These are phyloP conservation scores for Murina feae DNA, from an alignment of 2,113 vertebrate species.

Conservation along the genomic window DNA sequence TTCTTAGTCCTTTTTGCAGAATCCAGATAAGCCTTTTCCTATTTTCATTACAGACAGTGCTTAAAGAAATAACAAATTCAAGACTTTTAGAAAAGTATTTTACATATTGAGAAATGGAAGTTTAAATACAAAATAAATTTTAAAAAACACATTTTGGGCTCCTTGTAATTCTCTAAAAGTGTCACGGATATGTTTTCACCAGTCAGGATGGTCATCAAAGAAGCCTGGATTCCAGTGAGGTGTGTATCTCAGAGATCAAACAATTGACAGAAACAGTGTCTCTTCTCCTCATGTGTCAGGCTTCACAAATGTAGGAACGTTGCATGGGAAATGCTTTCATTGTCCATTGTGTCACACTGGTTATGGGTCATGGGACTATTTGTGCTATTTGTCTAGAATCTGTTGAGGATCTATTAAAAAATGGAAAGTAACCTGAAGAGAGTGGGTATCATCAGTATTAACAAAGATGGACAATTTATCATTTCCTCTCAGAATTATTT, in stretches of 20 bases:
- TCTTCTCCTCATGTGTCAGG: not conserved
- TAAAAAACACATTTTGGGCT: not conserved
- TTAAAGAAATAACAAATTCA: not conserved
- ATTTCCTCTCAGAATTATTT: slow-evolving; percentile 48
- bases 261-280: not conserved
- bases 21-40: not conserved
- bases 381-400: not conserved
- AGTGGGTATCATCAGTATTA: not conserved
- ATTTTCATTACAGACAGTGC: not conserved
- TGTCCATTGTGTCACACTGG: not conserved
- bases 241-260: not conserved
- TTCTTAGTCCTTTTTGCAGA: not conserved
- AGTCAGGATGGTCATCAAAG: not conserved
- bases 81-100: slow-evolving; percentile 10
- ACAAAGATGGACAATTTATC: not conserved
- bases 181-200: not conserved
- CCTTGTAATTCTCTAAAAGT: not conserved
- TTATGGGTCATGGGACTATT: not conserved
- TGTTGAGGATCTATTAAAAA: not conserved
- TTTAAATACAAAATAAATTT: slow-evolving; percentile 25
- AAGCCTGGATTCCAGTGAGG: not conserved
- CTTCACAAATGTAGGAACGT: not conserved
- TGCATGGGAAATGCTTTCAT: not conserved
- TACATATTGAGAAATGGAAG: not conserved
- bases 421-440: slow-evolving; percentile 5